Percentiles rank a stretch among this genome's conserved stretches.
Conservation (phyloP, 2,113 vertebrate genomes). For the Lucifuga dentata region DNA sequence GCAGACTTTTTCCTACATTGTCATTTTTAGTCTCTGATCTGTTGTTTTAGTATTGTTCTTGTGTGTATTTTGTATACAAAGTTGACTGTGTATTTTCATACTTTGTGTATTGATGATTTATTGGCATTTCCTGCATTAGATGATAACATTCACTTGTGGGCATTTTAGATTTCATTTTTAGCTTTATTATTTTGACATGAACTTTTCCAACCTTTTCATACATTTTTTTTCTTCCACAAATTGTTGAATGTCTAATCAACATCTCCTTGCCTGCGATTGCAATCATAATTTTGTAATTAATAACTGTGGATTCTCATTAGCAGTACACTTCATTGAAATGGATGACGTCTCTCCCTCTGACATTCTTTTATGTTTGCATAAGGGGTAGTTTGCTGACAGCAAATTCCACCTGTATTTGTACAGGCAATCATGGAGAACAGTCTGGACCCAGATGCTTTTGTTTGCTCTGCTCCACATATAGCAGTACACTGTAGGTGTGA, state of each 20-base stretch:
- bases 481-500: slow-evolving; percentile 10
- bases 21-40: too few relatives aligned
- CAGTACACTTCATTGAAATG: slow-evolving; percentile 49
- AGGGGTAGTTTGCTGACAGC: slow-evolving; percentile 36
- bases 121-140: too few relatives aligned
- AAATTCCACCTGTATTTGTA: slow-evolving; percentile 54
- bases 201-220: background rate
- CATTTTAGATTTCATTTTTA: too few relatives aligned
- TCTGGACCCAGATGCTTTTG: slow-evolving; percentile 12
- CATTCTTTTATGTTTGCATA: slow-evolving; percentile 26
- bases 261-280: slow-evolving; percentile 1
- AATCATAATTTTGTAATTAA: slow-evolving; percentile 36
- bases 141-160: too few relatives aligned
- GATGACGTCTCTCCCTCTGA: slow-evolving; percentile 11
- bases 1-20: too few relatives aligned
- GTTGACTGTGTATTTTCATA: too few relatives aligned
- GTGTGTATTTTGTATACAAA: too few relatives aligned
- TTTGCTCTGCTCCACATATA: slow-evolving; percentile 31
- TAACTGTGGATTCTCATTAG: slow-evolving; percentile 27
- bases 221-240: background rate
- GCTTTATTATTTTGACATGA: too few relatives aligned
- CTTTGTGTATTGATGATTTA: too few relatives aligned
- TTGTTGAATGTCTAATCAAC: slow-evolving; percentile 6
- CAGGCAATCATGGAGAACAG: slow-evolving; percentile 32
- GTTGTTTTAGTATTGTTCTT: too few relatives aligned